A percentile compares a stretch with the other conserved stretches of the same genome.
These are phyloP conservation scores for Panonychus citri DNA, from an alignment of 1,140 invertebrate species.

Conservation along the genomic window DNA sequence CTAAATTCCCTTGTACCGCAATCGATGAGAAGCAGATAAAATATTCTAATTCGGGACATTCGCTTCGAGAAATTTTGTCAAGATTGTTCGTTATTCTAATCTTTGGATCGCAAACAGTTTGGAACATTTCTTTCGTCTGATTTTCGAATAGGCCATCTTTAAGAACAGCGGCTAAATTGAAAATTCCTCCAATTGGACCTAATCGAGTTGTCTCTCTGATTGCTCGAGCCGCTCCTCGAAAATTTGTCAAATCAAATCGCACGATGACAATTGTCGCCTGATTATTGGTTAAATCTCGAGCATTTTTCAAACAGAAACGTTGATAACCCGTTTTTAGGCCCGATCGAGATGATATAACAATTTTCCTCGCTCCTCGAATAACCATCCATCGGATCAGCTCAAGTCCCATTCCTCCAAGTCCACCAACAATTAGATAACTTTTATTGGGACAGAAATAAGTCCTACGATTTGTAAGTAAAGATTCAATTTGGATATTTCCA, in stretches of 20 bases:
- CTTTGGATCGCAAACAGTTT: conserved; percentile 33
- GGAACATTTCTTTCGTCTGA: conserved; percentile 51
- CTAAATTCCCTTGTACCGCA: conserved; percentile 75
- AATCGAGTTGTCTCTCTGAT: conserved; percentile 21
- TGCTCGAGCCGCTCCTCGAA: conserved; percentile 28
- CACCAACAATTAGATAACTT: conserved; percentile 60
- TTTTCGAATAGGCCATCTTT: conserved; percentile 69
- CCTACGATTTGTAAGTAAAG: conserved; percentile 24
- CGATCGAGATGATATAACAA: conserved; percentile 65
- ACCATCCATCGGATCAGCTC: conserved; percentile 77
- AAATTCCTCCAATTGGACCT: conserved; percentile 69
- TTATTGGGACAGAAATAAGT: conserved; percentile 67
- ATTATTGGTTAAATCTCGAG: neutral
- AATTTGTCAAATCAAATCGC: conserved; percentile 28
- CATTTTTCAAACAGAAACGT: neutral
- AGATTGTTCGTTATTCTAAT: conserved; percentile 41
- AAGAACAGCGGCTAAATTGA: conserved; percentile 68
- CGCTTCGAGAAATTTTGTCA: conserved; percentile 41
- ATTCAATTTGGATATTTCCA: conserved; percentile 16
- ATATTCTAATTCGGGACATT: conserved; percentile 55
- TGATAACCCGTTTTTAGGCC: conserved; percentile 33
- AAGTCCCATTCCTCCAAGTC: conserved; percentile 79
- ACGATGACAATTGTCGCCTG: too few species aligned
- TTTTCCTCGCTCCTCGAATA: conserved; percentile 47
- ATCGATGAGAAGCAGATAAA: conserved; percentile 89